A percentile compares a stretch with the other conserved stretches of the same genome.
These are phyloP conservation scores for Cottus gobio DNA, from an alignment of 2,113 vertebrate genomes.

Conservation along the genomic window DNA sequence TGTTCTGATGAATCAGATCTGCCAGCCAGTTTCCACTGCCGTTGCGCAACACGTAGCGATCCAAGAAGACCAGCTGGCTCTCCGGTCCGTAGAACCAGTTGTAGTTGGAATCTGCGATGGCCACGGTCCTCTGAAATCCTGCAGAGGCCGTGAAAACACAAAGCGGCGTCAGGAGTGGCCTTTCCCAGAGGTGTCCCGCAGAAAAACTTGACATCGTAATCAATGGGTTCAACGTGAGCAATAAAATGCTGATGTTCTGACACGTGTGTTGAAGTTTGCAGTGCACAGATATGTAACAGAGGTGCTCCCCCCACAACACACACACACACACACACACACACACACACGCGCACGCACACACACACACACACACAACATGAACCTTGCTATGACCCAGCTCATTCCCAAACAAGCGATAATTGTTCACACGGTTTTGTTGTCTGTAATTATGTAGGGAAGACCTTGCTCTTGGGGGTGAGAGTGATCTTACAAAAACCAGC, in stretches of 20 bases:
- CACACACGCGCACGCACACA: too few species aligned
- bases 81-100: slow-evolving; percentile 99
- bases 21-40: slow-evolving; percentile 99
- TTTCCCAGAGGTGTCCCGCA: background rate
- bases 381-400: slow-evolving; percentile 18
- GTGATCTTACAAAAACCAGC: slow-evolving; percentile 32
- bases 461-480: slow-evolving; percentile 8
- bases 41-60: slow-evolving; percentile 95
- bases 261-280: background rate
- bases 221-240: background rate
- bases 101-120: slow-evolving; percentile 98
- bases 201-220: background rate
- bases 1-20: slow-evolving; percentile 90
- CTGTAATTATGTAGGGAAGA: slow-evolving; percentile 28
- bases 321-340: too few species aligned
- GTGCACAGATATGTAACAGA: background rate
- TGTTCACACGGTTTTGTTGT: slow-evolving; percentile 15
- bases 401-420: slow-evolving; percentile 3
- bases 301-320: background rate
- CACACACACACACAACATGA: background rate
- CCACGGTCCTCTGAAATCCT: slow-evolving; percentile 97
- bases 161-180: background rate
- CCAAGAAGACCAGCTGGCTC: slow-evolving; percentile 97
- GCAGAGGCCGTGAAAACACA: slow-evolving; percentile 19
- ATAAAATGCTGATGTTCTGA: background rate